phyloP scores from a whole-genome alignment of 1,140 invertebrate species.

The Gyrodactylus salaris region DNA sequence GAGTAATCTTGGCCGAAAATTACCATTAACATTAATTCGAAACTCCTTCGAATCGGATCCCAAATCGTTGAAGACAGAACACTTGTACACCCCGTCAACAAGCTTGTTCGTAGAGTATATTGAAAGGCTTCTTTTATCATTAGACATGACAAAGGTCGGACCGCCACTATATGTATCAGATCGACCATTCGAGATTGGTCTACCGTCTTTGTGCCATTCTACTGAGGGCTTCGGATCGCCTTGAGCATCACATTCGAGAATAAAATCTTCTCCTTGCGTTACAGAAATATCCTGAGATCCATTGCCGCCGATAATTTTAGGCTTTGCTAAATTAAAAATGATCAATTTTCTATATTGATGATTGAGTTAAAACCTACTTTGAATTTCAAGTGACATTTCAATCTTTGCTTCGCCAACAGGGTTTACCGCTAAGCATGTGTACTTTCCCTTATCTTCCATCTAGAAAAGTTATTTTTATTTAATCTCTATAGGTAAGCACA shows the following conservation, averaged over 20 bases:
- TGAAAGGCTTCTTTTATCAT: background rate
- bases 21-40: background rate
- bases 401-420: conserved; percentile 15
- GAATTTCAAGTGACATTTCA: conserved; percentile 1
- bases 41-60: conserved; percentile 15
- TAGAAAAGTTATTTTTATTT: conserved; percentile 6
- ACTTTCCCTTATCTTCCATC: conserved; percentile 16
- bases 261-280: background rate
- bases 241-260: background rate
- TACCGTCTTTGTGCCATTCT: conserved; percentile 1
- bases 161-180: background rate
- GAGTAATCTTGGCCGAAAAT: background rate
- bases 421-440: conserved; percentile 21
- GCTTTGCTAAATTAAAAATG: background rate
- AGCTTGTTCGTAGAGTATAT: conserved; percentile 11
- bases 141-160: background rate
- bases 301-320: background rate
- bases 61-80: conserved; percentile 17
- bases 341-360: background rate
- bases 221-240: background rate
- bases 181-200: background rate
- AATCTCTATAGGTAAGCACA: no score
- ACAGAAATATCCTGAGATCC: background rate
- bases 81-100: conserved; percentile 18
- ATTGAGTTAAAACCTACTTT: background rate